These are phyloP conservation scores for Potorous gilbertii DNA, from an alignment of 2,797 vertebrate genomes.

Conservation along the genomic window DNA sequence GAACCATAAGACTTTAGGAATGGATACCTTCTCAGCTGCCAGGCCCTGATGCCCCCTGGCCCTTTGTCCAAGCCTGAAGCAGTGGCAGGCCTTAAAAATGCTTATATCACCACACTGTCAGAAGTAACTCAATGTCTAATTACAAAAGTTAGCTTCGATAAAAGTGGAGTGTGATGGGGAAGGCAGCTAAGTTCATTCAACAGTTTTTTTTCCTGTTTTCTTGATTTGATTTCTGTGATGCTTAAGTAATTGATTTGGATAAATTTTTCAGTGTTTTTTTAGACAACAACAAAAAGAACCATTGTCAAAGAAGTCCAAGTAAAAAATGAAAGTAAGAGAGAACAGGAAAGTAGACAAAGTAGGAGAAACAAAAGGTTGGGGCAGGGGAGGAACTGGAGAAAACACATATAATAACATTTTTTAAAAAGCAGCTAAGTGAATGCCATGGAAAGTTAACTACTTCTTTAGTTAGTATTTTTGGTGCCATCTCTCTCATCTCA, in stretches of 20 bases:
- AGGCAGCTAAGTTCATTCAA: accelerated
- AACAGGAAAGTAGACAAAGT: accelerated
- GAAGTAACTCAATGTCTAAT: neutral
- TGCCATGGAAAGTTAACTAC: neutral
- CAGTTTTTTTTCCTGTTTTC: neutral
- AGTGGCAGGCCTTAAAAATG: neutral
- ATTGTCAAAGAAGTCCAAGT: accelerated
- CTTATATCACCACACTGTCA: accelerated
- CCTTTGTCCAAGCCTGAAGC: neutral
- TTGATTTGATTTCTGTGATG: neutral
- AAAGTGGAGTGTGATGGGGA: accelerated
- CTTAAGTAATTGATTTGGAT: neutral
- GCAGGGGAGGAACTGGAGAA: neutral
- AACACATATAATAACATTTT: neutral
- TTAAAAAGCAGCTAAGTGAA: neutral
- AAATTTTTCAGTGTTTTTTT: neutral
- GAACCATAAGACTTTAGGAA: neutral
- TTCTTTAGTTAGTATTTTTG: neutral
- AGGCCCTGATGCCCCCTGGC: neutral
- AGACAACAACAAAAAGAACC: no score
- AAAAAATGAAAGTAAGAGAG: neutral
- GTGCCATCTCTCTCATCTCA: neutral
- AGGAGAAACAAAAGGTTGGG: accelerated
- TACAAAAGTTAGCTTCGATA: accelerated
- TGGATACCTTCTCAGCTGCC: neutral